Evolutionary conservation across 2,113 vertebrate species (phyloP).

Genomic region (Lagopus leucura): DNA sequence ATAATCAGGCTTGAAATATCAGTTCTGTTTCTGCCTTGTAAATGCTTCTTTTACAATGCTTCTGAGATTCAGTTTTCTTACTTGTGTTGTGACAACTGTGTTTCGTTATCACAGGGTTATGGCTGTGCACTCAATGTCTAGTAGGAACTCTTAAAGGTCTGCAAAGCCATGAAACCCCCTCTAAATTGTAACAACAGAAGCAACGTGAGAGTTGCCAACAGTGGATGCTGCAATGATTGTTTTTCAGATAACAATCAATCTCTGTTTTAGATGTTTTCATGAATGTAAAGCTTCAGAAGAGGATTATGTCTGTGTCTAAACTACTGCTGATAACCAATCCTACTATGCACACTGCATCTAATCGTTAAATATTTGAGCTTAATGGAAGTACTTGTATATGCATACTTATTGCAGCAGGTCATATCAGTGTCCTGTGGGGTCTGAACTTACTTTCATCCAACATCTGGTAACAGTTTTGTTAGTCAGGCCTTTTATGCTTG

Average conservation of each 20-base stretch:
- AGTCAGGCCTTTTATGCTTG: neutral
- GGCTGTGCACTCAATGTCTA: neutral
- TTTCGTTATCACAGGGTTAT: neutral
- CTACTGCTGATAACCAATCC: neutral
- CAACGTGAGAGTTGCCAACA: neutral
- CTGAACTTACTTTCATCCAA: neutral
- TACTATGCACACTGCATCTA: neutral
- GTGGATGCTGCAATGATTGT: neutral
- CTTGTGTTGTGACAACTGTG: neutral
- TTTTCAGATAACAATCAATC: neutral
- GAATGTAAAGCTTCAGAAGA: neutral
- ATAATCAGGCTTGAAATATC: neutral
- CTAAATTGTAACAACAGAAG: neutral
- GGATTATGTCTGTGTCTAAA: neutral
- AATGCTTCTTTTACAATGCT: neutral
- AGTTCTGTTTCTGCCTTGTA: neutral
- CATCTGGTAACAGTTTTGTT: neutral
- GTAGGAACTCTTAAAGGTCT: neutral
- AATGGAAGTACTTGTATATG: neutral
- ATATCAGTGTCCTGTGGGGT: neutral
- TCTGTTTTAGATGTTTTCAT: neutral
- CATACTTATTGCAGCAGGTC: neutral
- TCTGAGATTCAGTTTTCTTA: neutral
- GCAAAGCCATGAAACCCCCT: neutral
- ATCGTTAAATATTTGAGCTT: neutral